Percentiles rank a stretch among this genome's conserved stretches.
phyloP scores from a whole-genome alignment of 2,888 invertebrate genomes.

The Theretra japonica region DNA sequence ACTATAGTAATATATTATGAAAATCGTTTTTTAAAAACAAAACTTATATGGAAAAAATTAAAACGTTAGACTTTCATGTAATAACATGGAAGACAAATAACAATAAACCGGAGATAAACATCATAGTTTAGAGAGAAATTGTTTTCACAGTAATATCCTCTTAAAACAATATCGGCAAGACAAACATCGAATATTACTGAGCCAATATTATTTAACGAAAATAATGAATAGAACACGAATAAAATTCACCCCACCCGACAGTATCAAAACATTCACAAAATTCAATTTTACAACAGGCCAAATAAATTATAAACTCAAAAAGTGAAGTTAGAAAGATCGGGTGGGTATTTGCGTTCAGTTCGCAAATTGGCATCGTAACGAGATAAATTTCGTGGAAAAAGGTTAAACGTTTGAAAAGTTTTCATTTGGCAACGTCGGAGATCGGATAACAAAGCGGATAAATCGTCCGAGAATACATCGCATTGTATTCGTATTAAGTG shows the following conservation, averaged over 20 bases:
- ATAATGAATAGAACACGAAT: constrained; percentile 8
- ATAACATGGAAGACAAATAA: no score
- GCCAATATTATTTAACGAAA: background rate
- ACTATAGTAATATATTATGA: no score
- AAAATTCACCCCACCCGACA: background rate
- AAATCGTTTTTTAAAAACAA: no score
- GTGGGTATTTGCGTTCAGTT: constrained; percentile 24
- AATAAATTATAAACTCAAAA: constrained; percentile 24
- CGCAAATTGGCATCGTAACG: constrained; percentile 44
- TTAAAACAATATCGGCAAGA: no score
- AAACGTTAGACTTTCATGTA: no score
- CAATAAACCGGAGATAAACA: no score
- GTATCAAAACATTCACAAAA: constrained; percentile 8
- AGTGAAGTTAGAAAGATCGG: constrained; percentile 21
- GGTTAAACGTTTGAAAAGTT: constrained; percentile 57
- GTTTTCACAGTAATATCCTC: no score
- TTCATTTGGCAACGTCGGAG: constrained; percentile 53
- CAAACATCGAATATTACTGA: background rate
- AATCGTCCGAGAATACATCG: constrained; percentile 63
- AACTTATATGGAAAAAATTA: no score
- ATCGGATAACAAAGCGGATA: constrained; percentile 62
- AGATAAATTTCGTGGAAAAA: constrained; percentile 47
- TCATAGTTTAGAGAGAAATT: no score
- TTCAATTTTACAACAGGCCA: constrained; percentile 8
- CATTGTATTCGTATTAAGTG: constrained; percentile 72